Percentiles rank a stretch among this genome's conserved stretches.
Conservation (phyloP, 2,888 invertebrate species). For the Spisula subtruncata region DNA sequence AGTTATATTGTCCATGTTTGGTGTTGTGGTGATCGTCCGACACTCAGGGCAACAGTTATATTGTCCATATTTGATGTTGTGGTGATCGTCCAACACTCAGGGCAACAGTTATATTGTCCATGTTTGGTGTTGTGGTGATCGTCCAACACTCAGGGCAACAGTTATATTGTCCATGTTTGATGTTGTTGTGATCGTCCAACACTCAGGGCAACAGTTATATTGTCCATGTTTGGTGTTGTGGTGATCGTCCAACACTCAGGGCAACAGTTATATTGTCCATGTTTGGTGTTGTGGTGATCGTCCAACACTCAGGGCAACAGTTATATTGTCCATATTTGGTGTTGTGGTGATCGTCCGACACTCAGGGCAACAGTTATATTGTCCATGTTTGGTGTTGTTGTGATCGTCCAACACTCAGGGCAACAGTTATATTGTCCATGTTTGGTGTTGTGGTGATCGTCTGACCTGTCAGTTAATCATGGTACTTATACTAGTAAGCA, state of each 20-base stretch:
- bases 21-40: neutral
- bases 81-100: neutral
- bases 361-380: neutral
- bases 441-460: neutral
- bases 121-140: neutral
- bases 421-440: neutral
- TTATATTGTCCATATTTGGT: neutral
- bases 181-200: neutral
- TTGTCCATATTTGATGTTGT: neutral
- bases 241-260: neutral
- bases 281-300: neutral
- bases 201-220: too few relatives aligned
- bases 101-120: neutral
- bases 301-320: too few relatives aligned
- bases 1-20: neutral
- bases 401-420: neutral
- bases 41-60: too few relatives aligned
- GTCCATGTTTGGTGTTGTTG: neutral
- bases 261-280: neutral
- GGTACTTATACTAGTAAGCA: constrained; percentile 4
- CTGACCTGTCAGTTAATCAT: neutral
- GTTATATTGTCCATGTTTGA: neutral
- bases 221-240: neutral
- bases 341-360: neutral
- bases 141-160: too few relatives aligned